Evolutionary conservation across 1,140 invertebrate genomes (phyloP).

Genomic region (Brachystomella parvula): DNA sequence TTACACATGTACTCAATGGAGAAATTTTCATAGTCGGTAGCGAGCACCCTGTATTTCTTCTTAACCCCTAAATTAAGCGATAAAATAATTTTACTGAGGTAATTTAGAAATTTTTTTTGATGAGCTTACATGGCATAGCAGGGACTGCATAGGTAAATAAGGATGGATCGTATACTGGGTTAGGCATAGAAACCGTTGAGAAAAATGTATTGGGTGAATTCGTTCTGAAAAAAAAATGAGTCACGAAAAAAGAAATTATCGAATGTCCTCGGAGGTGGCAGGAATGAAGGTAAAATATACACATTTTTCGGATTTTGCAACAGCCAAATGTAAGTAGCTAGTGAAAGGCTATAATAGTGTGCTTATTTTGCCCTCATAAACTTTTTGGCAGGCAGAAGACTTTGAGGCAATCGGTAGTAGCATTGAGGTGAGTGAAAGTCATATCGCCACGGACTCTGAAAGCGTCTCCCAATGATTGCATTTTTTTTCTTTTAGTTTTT

Average conservation of each 20-base stretch:
- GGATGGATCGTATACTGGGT: conserved; percentile 34
- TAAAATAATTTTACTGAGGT: conserved; percentile 7
- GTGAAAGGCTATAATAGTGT: too few relatives aligned
- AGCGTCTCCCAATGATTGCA: too few relatives aligned
- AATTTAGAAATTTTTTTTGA: conserved; percentile 9
- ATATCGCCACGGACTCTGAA: too few relatives aligned
- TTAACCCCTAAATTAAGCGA: conserved; percentile 31
- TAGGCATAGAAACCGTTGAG: conserved; percentile 30
- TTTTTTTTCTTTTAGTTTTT: background rate
- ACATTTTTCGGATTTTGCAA: too few relatives aligned
- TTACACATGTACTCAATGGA: conserved; percentile 38
- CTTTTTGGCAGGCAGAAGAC: too few relatives aligned
- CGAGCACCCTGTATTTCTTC: conserved; percentile 35
- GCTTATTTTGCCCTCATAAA: too few relatives aligned
- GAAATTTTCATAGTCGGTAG: conserved; percentile 38
- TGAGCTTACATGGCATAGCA: conserved; percentile 37
- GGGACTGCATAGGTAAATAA: conserved; percentile 34
- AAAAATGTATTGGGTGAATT: conserved; percentile 39
- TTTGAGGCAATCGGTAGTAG: too few relatives aligned
- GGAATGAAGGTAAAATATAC: too few relatives aligned
- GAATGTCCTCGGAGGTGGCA: too few relatives aligned
- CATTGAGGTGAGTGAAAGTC: too few relatives aligned
- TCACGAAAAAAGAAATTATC: background rate
- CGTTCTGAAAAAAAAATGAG: conserved; percentile 27
- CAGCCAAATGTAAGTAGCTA: too few relatives aligned